Conservation (phyloP, 2,888 invertebrate species). For the Atrina japonica region DNA sequence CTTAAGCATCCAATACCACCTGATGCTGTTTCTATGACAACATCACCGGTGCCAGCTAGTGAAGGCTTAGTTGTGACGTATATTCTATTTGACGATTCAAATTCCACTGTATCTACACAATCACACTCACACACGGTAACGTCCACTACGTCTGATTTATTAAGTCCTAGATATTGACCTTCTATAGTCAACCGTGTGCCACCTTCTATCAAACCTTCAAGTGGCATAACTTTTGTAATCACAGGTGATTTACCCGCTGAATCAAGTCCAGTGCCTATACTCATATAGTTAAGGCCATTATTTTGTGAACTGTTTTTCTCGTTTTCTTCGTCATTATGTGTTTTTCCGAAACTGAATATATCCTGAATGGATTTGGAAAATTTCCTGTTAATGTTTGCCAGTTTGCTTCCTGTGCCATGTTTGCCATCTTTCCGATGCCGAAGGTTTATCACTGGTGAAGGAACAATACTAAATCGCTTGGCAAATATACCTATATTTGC, state of each 20-base stretch:
- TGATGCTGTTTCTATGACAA: conserved; percentile 76
- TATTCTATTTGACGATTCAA: conserved; percentile 70
- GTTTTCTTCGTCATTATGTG: conserved; percentile 54
- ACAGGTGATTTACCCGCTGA: conserved; percentile 65
- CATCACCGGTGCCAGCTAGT: conserved; percentile 70
- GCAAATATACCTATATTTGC: conserved; percentile 7
- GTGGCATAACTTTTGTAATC: conserved; percentile 72
- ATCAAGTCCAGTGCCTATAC: conserved; percentile 64
- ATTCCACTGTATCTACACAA: conserved; percentile 73
- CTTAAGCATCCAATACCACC: conserved; percentile 73
- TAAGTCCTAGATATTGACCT: conserved; percentile 75
- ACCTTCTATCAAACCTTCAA: conserved; percentile 69
- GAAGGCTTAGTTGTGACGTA: conserved; percentile 74
- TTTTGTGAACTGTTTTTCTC: conserved; percentile 47
- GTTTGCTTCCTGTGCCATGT: conserved; percentile 46
- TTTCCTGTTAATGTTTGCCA: conserved; percentile 72
- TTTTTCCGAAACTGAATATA: conserved; percentile 67
- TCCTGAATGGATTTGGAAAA: conserved; percentile 74
- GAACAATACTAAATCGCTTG: conserved; percentile 8
- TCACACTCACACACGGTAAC: conserved; percentile 76
- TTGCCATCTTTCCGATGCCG: conserved; percentile 45
- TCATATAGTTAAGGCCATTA: conserved; percentile 55
- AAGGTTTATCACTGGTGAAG: conserved; percentile 36
- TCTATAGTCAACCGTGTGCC: conserved; percentile 74
- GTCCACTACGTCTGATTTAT: conserved; percentile 75